These are phyloP conservation scores for Orientallactaga sibirica DNA, from an alignment of 2,797 vertebrate species.

Conservation along the genomic window DNA sequence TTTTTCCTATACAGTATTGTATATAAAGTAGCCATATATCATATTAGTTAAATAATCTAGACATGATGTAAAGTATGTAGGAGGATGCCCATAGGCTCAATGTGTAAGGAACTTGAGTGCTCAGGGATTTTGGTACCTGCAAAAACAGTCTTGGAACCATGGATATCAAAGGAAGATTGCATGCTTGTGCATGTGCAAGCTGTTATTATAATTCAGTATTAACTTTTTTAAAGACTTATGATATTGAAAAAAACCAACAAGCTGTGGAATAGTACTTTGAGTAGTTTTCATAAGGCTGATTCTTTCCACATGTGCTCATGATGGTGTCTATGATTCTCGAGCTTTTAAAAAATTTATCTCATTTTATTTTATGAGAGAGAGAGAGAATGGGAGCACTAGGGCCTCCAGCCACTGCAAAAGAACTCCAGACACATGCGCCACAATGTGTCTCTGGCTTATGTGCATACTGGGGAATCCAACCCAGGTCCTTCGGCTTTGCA, in stretches of 20 bases:
- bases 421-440: too few relatives aligned
- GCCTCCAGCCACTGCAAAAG: too few relatives aligned
- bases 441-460: too few relatives aligned
- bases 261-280: neutral
- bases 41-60: neutral
- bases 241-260: constrained; percentile 19
- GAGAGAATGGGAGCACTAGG: too few relatives aligned
- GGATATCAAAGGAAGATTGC: neutral
- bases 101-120: neutral
- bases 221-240: constrained; percentile 10
- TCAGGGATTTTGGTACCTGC: neutral
- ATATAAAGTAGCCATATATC: neutral
- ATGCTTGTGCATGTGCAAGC: neutral
- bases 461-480: too few relatives aligned
- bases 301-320: neutral
- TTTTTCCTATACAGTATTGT: neutral
- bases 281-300: neutral
- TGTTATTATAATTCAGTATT: constrained; percentile 7
- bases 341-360: too few relatives aligned
- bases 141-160: neutral
- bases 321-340: neutral
- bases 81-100: neutral
- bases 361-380: neutral
- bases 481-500: too few relatives aligned
- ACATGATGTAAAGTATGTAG: neutral